phyloP scores from a whole-genome alignment of 2,113 vertebrate species.

The Sprattus sprattus region DNA sequence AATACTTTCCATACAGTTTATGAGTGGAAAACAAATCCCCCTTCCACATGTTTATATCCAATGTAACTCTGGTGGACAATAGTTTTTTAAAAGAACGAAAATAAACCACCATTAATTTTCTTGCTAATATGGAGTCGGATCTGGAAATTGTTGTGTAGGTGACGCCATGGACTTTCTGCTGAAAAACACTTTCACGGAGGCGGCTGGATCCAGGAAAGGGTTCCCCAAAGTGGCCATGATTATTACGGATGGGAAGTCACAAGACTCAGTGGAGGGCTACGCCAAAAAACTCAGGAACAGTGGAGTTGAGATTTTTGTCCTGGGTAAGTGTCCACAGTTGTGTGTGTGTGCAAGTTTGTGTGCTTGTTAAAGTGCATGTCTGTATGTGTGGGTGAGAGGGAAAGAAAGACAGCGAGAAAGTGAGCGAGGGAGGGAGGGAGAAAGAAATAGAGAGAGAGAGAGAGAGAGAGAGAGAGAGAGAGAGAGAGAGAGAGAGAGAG shows the following conservation, averaged over 20 bases:
- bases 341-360: not conserved
- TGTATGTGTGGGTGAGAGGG: not conserved
- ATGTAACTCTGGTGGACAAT: not conserved
- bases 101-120: not conserved
- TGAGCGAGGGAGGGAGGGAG: not conserved
- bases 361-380: not conserved
- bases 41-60: slow-evolving; percentile 1
- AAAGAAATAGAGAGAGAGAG: not conserved
- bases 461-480: not conserved
- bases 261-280: slow-evolving; percentile 82
- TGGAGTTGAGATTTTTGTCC: slow-evolving; percentile 93
- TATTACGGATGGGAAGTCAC: slow-evolving; percentile 88
- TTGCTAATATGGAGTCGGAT: not conserved
- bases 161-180: slow-evolving; percentile 83
- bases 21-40: slow-evolving; percentile 13
- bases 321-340: slow-evolving; percentile 74
- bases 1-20: slow-evolving; percentile 14
- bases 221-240: slow-evolving; percentile 92
- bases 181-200: slow-evolving; percentile 80
- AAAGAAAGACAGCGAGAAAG: not conserved
- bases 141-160: slow-evolving; percentile 69
- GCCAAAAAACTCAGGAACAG: slow-evolving; percentile 79
- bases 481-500: too few relatives aligned
- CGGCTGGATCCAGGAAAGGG: slow-evolving; percentile 79
- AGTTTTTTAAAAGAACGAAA: not conserved